Evolutionary conservation across 2,888 invertebrate species (phyloP), one percentile per base, ranked within the genome.

Genomic region (Drosophila neotestacea): DNA sequence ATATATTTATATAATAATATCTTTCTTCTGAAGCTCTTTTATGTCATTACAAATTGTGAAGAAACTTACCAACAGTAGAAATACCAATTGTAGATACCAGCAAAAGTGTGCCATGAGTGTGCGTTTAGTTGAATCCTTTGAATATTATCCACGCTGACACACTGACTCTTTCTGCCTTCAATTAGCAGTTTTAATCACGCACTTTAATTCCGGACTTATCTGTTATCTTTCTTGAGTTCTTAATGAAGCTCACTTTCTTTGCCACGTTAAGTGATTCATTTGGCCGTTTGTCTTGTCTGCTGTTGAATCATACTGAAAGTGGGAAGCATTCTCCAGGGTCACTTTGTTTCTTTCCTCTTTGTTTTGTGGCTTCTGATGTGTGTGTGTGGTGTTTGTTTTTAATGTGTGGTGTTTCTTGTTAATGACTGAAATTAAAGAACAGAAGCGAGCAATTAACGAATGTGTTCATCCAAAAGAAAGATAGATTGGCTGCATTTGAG

Each of bases 91-190:
- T 55, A 85, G 84, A 72, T 88, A 81, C 83, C 91, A 88, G 71
- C 90, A 89, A 77, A 91, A 90, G 79, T 90, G 90, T 85, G 88
- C 90, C 88, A 89, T 89, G 61, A 65, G 55, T 56, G 13, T 34
- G 38, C 22, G 46, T 46, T 46, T 34, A 74, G 65, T 65, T 67
- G 39, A 11, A 48, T 61, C 39, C 48, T 22, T 66, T 50, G 62
- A 28, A 64, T 46, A 52, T 42, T 46, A 54, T 59, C 64, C 68
- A 65, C 56, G 51, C 51, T 63, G 69, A 44, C 55, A 55, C 11
- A 38, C 56, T 63, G 54, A 61, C 50, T 41, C n/a, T 30, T 2
- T 32, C 10, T 10, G n/a, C 28, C 46, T 46, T 65, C 41, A 68
- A 64, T 65, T 48, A 46, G 55, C 30, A 50, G 9, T 11, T 44